phyloP scores from a whole-genome alignment of 2,888 invertebrate genomes.

The Coelinius sp. region DNA sequence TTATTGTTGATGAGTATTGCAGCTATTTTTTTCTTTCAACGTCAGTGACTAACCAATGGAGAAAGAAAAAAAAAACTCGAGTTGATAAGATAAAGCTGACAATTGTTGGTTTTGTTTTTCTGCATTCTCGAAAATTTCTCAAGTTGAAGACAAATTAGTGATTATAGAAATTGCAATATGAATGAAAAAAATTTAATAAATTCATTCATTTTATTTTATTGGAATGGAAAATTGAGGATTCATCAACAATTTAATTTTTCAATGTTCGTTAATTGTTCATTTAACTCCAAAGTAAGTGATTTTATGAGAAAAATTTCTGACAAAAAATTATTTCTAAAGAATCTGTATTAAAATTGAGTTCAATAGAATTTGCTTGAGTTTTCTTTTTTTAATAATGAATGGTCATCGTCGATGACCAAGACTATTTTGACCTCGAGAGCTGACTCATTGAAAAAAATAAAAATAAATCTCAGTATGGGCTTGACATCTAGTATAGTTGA shows the following conservation, averaged over 20 bases:
- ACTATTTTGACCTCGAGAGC: neutral
- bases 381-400: slow-evolving; percentile 2
- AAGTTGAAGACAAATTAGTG: neutral
- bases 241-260: no score
- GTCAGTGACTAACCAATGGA: neutral
- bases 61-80: slow-evolving; percentile 4
- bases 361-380: neutral
- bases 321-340: no score
- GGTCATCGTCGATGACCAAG: neutral
- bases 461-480: neutral
- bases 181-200: no score
- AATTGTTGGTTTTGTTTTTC: neutral
- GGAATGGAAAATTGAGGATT: no score
- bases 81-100: slow-evolving; percentile 9
- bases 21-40: neutral
- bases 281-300: no score
- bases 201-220: no score
- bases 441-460: neutral
- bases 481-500: neutral
- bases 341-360: no score
- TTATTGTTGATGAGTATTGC: neutral
- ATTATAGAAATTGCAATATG: neutral
- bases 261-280: no score
- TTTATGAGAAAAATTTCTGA: no score
- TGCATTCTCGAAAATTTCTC: neutral